phyloP scores from a whole-genome alignment of 2,113 vertebrate species.

The Pogona vitticeps region DNA sequence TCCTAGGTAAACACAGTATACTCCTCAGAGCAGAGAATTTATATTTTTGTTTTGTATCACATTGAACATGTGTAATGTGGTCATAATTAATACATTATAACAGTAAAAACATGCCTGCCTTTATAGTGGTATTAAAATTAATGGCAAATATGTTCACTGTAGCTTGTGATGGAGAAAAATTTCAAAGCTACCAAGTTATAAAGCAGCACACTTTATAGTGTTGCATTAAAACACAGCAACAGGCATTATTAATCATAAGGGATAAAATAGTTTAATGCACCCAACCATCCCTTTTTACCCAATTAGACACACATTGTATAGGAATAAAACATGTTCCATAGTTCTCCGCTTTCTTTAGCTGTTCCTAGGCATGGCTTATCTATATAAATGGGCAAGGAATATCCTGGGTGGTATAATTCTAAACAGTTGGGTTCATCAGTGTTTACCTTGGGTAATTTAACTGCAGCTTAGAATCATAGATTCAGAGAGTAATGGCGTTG shows the following conservation, averaged over 20 bases:
- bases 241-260: conserved; percentile 16
- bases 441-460: no score
- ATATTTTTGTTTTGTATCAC: conserved; percentile 2
- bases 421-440: no score
- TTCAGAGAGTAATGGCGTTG: no score
- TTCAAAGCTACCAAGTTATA: conserved; percentile 15
- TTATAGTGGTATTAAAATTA: conserved; percentile 23
- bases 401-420: no score
- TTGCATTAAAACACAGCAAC: conserved; percentile 11
- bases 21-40: conserved; percentile 8
- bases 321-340: neutral
- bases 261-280: conserved; percentile 1
- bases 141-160: conserved; percentile 14
- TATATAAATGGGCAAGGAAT: neutral
- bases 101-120: conserved; percentile 8
- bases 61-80: conserved; percentile 3
- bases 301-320: conserved; percentile 3
- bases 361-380: neutral
- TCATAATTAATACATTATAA: conserved; percentile 34
- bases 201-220: no score
- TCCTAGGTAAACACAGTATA: conserved; percentile 1
- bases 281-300: neutral
- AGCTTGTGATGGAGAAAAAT: neutral
- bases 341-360: conserved; percentile 17
- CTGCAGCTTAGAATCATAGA: no score